Percentiles rank a stretch among this genome's conserved stretches.
Evolutionary conservation across 2,113 vertebrate species (phyloP).

Genomic region (Bolborhynchus lineola): DNA sequence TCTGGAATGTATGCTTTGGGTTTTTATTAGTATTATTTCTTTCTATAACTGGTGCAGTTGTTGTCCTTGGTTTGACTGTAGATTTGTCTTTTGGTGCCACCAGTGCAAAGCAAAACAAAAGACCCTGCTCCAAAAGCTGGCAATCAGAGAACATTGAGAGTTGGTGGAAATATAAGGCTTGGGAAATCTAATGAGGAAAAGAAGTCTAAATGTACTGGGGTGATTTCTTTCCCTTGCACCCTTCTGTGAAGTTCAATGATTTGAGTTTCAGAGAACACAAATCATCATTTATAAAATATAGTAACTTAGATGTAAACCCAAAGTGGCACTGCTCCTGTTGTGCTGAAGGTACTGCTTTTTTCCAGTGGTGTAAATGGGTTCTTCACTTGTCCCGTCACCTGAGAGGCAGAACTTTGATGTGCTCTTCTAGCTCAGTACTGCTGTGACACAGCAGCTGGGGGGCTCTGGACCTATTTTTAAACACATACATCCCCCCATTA

Average conservation of each 20-base stretch:
- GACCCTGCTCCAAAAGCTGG: background rate
- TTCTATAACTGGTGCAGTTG: background rate
- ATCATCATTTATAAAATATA: background rate
- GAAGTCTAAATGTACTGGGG: background rate
- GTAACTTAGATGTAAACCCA: background rate
- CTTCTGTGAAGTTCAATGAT: background rate
- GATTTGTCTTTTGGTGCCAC: background rate
- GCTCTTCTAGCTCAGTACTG: background rate
- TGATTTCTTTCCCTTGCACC: background rate
- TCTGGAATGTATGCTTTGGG: background rate
- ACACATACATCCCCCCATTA: background rate
- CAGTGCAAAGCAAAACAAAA: background rate
- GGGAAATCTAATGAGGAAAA: background rate
- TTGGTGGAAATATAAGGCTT: background rate
- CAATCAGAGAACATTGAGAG: background rate
- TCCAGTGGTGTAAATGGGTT: background rate
- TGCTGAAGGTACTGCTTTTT: background rate
- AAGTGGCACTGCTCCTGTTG: background rate
- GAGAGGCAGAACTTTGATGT: background rate
- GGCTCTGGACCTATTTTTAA: background rate
- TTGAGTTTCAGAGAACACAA: background rate
- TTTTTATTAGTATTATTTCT: background rate
- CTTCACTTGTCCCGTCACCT: background rate
- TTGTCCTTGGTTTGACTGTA: background rate
- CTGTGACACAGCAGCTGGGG: background rate